Evolutionary conservation across 2,888 invertebrate genomes (phyloP).

Genomic region (Pasiphila rectangulata): DNA sequence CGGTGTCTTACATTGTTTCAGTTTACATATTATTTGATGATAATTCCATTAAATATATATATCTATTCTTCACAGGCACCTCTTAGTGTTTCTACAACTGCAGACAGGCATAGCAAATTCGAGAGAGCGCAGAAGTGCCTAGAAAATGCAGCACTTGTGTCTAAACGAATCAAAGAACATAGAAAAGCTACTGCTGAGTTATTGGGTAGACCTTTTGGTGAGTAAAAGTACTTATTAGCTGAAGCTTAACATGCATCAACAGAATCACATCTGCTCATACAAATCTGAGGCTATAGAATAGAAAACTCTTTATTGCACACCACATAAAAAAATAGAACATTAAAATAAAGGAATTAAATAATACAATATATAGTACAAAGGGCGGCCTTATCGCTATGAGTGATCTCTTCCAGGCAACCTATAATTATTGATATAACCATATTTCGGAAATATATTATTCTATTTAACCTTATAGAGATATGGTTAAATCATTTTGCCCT

Average conservation of each 20-base stretch:
- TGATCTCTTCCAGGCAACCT: neutral
- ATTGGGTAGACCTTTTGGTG: slow-evolving; percentile 70
- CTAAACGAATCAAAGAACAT: slow-evolving; percentile 74
- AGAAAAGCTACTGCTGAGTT: slow-evolving; percentile 74
- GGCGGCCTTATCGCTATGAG: neutral
- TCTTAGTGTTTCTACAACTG: slow-evolving; percentile 53
- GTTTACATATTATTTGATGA: slow-evolving; percentile 20
- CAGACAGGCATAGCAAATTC: slow-evolving; percentile 71
- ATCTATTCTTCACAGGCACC: slow-evolving; percentile 41
- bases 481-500: too few species aligned
- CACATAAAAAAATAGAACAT: too few species aligned
- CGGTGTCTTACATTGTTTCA: slow-evolving; percentile 12
- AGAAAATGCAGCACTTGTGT: slow-evolving; percentile 76
- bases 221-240: slow-evolving; percentile 16
- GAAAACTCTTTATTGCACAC: too few species aligned
- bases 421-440: too few species aligned
- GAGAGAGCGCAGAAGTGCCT: slow-evolving; percentile 74
- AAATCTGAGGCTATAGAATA: too few species aligned
- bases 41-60: slow-evolving; percentile 7
- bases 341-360: too few species aligned
- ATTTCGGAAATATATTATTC: too few species aligned
- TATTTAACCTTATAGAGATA: too few species aligned
- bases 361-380: neutral
- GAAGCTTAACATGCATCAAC: too few species aligned
- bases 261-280: too few species aligned